Conservation (phyloP, 2,888 invertebrate genomes). For the Disparrhopalites patrizii region DNA sequence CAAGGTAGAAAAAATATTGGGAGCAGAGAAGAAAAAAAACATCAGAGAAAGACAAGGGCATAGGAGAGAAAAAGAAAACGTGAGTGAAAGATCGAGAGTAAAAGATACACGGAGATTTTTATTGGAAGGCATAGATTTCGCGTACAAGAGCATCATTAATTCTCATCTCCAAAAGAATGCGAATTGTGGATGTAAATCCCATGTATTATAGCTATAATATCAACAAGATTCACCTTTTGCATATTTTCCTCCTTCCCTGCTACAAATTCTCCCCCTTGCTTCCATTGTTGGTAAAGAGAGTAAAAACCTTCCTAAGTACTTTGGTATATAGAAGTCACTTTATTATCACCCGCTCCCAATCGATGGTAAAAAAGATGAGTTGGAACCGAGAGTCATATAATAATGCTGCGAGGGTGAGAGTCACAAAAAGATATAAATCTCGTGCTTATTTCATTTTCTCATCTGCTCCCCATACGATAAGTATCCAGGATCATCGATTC, state of each 20-base stretch:
- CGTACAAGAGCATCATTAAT: slow-evolving; percentile 1
- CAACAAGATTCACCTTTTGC: neutral
- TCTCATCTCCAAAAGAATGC: neutral
- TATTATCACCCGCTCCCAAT: neutral
- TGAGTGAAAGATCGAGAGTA: too few relatives aligned
- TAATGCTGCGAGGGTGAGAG: neutral
- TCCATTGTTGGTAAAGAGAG: too few relatives aligned
- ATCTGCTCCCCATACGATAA: too few relatives aligned
- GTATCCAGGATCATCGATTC: slow-evolving; percentile 5
- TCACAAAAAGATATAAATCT: slow-evolving; percentile 2
- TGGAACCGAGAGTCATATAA: neutral
- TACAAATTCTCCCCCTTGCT: too few relatives aligned
- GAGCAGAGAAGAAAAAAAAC: too few relatives aligned
- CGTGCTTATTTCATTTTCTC: neutral
- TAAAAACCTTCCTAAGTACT: neutral
- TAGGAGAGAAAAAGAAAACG: too few relatives aligned
- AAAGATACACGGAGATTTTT: too few relatives aligned
- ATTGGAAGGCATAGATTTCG: too few relatives aligned
- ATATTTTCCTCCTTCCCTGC: neutral
- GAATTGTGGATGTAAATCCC: neutral
- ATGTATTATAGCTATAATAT: neutral
- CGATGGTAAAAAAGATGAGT: neutral
- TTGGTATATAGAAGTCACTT: neutral
- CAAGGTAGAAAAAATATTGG: too few relatives aligned
- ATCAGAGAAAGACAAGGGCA: too few relatives aligned